Evolutionary conservation across 53 echinoderm and acorn worm species (phyloP).

Genomic region (Patiria pectinifera): DNA sequence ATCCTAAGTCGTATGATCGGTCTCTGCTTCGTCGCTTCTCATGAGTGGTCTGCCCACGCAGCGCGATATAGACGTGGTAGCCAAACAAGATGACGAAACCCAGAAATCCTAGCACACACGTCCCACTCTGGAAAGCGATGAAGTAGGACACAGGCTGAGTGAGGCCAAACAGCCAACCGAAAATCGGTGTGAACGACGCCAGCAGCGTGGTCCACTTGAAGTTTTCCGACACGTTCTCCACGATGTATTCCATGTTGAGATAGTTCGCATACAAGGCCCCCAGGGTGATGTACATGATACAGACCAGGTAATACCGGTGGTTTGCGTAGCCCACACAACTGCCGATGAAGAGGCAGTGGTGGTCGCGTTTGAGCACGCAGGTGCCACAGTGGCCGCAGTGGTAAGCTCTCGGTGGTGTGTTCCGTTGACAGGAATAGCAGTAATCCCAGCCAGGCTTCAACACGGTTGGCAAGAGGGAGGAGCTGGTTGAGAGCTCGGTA

Average conservation of each 20-base stretch:
- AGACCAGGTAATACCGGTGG: constrained; percentile 86
- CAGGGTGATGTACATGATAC: constrained; percentile 70
- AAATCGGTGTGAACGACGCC: constrained; percentile 71
- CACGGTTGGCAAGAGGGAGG: constrained; percentile 74
- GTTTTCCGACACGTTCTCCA: constrained; percentile 56
- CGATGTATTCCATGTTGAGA: constrained; percentile 79
- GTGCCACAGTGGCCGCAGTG: constrained; percentile 78
- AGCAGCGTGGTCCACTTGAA: constrained; percentile 69
- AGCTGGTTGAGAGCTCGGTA: constrained; percentile 73
- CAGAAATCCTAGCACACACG: constrained; percentile 65
- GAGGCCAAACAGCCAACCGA: constrained; percentile 68
- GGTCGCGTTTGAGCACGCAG: constrained; percentile 86
- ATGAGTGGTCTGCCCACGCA: constrained; percentile 80
- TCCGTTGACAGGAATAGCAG: constrained; percentile 77
- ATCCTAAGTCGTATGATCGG: constrained; percentile 77
- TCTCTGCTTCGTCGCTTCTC: constrained; percentile 69
- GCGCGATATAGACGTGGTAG: constrained; percentile 66
- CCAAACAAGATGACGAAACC: constrained; percentile 62
- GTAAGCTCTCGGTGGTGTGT: constrained; percentile 80
- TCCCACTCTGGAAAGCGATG: constrained; percentile 81
- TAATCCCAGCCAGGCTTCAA: constrained; percentile 85
- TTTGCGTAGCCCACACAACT: constrained; percentile 87
- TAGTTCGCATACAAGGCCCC: constrained; percentile 83
- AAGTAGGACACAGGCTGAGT: constrained; percentile 76
- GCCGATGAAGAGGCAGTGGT: constrained; percentile 87